Base-by-base conservation (phyloP, 1,140 invertebrate species). In the Oryctes rhinoceros region DNA sequence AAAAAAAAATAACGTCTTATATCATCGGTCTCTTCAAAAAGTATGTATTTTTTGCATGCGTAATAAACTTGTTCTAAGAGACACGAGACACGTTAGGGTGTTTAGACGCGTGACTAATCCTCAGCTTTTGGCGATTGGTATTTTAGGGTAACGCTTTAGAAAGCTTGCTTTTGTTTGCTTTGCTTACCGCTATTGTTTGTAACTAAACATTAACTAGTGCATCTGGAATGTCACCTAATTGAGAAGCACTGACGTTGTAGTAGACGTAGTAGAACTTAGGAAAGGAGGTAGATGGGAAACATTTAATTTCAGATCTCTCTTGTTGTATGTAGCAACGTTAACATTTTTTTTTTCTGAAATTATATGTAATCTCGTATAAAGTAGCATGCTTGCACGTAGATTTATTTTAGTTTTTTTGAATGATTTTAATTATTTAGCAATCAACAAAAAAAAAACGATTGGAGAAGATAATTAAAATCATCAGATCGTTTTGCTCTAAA, bases 11-110 rank as follows among this genome's bases (percentile, higher is more conserved):
- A 47, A 47, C 39, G 37, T 20, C 75, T 47, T 76, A 76, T 80
- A 81, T 76, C 78, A 78, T 76, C 81, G 84, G 84, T 84, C 84
- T 85, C 84, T 84, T 84, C 84, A 83, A 83, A 84, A 85, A 86
- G 85, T 86, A 86, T 83, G 85, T 86, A 86, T 83, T 78, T 39
- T 71, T 15, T 3, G 75, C 75, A 76, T 76, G 75, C 39, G 5
- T 76, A 74, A 24, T 30, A 30, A 2, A 30, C 3, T 18, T 71
- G 18, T 71, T 71, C 65, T 37, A 15, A 37, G 35, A 71, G 65
- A 71, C 65, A 71, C 65, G 20, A 71, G 11, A 24, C 65, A 71
- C 65, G 4, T 71, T 59, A 59, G 20, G 24, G 20, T 24, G 20
- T 24, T 35, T 35, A 24, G 65, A 35, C 35, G 65, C 24, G 20